These are phyloP conservation scores for Gephyroberyx darwinii DNA, from an alignment of 2,797 vertebrate genomes.

Conservation along the genomic window DNA sequence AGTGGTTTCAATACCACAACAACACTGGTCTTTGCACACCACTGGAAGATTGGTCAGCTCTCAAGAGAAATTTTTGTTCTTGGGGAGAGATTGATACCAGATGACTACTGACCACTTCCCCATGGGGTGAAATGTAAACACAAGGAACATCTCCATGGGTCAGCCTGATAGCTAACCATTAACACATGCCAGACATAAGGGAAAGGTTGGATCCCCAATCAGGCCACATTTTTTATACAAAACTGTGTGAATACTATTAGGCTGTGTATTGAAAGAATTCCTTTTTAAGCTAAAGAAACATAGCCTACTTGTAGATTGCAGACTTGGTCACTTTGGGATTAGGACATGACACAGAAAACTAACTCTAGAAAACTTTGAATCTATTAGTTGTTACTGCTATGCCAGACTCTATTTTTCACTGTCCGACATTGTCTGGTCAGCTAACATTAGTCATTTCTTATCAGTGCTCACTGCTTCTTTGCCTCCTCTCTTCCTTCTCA, in stretches of 20 bases:
- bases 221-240: background rate
- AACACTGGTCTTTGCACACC: no score
- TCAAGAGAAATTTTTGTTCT: slow-evolving; percentile 36
- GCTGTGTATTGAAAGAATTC: slow-evolving; percentile 2
- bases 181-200: slow-evolving; percentile 48
- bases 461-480: slow-evolving; percentile 55
- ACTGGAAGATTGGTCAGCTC: background rate
- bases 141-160: slow-evolving; percentile 31
- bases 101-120: slow-evolving; percentile 34
- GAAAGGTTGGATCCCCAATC: slow-evolving; percentile 24
- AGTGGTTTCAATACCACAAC: no score
- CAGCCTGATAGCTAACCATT: slow-evolving; percentile 38
- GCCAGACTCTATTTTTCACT: slow-evolving; percentile 71
- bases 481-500: slow-evolving; percentile 42
- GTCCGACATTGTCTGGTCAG: slow-evolving; percentile 62
- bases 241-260: slow-evolving; percentile 1
- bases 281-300: slow-evolving; percentile 26
- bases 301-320: slow-evolving; percentile 17
- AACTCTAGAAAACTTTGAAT: slow-evolving; percentile 61
- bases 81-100: slow-evolving; percentile 46
- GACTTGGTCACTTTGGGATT: slow-evolving; percentile 7
- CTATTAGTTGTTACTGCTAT: slow-evolving; percentile 64
- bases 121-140: slow-evolving; percentile 20
- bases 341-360: slow-evolving; percentile 41
- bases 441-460: slow-evolving; percentile 75